Percentiles rank a stretch among this genome's conserved stretches.
Evolutionary conservation across 2,888 invertebrate genomes (phyloP).

Genomic region (Cataglyphis rosenhaueri): DNA sequence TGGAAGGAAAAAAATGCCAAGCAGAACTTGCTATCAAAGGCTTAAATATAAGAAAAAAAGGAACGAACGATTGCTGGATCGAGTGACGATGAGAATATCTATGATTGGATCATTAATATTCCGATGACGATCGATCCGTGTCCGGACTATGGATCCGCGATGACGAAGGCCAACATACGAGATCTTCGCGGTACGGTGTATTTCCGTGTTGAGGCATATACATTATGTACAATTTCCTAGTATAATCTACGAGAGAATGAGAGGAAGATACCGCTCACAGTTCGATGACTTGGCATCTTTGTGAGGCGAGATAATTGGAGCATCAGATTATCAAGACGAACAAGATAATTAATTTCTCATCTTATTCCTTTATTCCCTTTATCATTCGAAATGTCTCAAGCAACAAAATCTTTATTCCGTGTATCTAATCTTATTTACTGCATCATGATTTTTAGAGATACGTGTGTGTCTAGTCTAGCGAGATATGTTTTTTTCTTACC

Average conservation of each 20-base stretch:
- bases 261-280: constrained; percentile 53
- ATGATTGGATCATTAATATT: constrained; percentile 80
- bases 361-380: neutral
- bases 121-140: constrained; percentile 82
- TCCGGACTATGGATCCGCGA: constrained; percentile 78
- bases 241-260: constrained; percentile 66
- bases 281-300: constrained; percentile 60
- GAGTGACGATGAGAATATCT: constrained; percentile 77
- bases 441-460: constrained; percentile 1
- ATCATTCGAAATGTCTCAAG: neutral
- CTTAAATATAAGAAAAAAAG: constrained; percentile 44
- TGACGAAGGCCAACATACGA: constrained; percentile 80
- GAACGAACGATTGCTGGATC: constrained; percentile 67
- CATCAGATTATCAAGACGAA: neutral
- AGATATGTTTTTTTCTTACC: neutral
- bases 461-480: neutral
- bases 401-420: neutral
- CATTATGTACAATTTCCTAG: constrained; percentile 84
- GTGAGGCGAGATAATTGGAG: constrained; percentile 23
- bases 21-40: constrained; percentile 14
- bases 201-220: constrained; percentile 83
- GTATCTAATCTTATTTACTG: neutral
- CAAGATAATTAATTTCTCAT: neutral
- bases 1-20: constrained; percentile 33
- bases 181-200: constrained; percentile 69